Evolutionary conservation across 2,113 vertebrate species (phyloP), one percentile per base, ranked within the genome.

Genomic region (Laticauda colubrina): DNA sequence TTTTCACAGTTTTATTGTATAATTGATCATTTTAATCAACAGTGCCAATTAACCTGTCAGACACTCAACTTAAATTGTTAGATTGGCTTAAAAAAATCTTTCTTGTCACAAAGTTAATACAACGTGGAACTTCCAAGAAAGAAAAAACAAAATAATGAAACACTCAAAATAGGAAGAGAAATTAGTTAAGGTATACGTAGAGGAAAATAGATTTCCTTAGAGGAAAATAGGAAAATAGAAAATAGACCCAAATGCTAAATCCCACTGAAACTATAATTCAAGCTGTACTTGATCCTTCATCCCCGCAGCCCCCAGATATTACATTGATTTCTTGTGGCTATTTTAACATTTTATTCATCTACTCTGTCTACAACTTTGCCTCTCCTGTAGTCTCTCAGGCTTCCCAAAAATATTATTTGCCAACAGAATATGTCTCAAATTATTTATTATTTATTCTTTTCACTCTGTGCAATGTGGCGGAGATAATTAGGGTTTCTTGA

Each of bases 1-100:
- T 97, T 93, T 96, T 91, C 95, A 96, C 93, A 96, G 85, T 96
- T 97, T 97, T 97, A 97, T 96, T 97, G 96, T 93, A 95, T 96
- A 97, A 97, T 96, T 94, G 92, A 96, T 95, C 92, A 91, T 95
- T 97, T 97, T 92, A 88, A 75, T 96, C 97, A 97, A 96, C 91
- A 89, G 93, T 89, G 94, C 93, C 96, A 97, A 96, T 97, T 97
- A 97, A 93, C 95, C 95, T 96, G 94, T 95, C 96, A 96, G 96
- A 94, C 69, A 94, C 3, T 75, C 92, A 96, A 95, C 93, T 96
- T 96, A 95, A 96, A 96, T 93, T 94, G 95, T 97, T 64, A 93
- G 92, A 55, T 90, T 94, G 93, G 90, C 95, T 94, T 95, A 92
- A n/a, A 88, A 51, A 93, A 10, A 88, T 4, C 23, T 51, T 6